Evolutionary conservation across 1,140 invertebrate genomes (phyloP), one percentile per base, ranked within the genome.

Genomic region (Matsumurasca onukii): DNA sequence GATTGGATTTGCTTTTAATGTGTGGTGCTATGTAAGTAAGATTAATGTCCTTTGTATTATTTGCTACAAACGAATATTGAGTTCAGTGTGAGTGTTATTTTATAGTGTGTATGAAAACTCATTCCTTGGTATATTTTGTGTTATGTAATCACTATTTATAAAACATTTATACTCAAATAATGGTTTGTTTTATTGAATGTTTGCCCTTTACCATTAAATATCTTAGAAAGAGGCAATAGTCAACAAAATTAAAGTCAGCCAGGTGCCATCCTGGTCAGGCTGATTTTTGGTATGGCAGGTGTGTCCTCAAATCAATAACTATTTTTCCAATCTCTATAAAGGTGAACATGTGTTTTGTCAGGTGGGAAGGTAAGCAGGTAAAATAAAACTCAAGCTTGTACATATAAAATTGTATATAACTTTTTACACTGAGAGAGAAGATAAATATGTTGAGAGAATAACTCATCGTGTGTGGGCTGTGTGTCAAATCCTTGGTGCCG

Each of bases 91-190:
- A 31, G 62, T 65, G 62, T 65, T 65, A 45, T 45, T 65, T 65
- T 65, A 39, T 65, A 65, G 62, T 27, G 25, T 27, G 55, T 27
- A 27, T 22, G 24, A 39, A 59, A 1, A 59, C 29, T 31, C 17
- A 13, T 65, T 45, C 39, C 29, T 34, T 25, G 20, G 29, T 30
- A 22, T 65, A 45, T 48, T 48, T 65, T 45, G 62, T 65, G 55
- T 45, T 65, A 65, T 65, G 62, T 65, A 65, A 48, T 65, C 48
- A 39, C 62, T 65, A 65, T 65, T 65, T 65, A 65, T 65, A 65
- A 65, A 65, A 65, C 39, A 65, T 65, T 65, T 65, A 65, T 65
- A 65, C 31, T 65, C 39, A 48, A 65, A 65, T 65, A 65, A 65
- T n/a, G n/a, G n/a, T n/a, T n/a, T n/a, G n/a, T n/a, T n/a, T n/a